These are phyloP conservation scores for Diceros bicornis DNA, from an alignment of 2,797 vertebrate species.

Conservation along the genomic window DNA sequence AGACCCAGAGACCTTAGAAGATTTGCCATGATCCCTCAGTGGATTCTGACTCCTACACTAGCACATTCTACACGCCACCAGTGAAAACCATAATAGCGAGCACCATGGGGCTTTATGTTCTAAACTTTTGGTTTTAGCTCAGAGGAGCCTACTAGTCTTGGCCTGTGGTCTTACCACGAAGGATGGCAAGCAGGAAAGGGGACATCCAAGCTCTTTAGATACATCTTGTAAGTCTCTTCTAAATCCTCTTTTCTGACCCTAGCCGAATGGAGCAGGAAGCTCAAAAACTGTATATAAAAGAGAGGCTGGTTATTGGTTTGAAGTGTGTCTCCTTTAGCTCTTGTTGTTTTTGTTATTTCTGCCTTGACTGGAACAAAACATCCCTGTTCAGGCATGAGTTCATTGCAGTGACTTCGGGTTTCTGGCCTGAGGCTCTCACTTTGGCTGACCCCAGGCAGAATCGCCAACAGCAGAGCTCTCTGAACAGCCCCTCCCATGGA, in stretches of 20 bases:
- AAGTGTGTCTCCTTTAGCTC: background rate
- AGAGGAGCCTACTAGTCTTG: background rate
- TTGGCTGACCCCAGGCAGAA: background rate
- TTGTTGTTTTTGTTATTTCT: background rate
- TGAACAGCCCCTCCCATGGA: background rate
- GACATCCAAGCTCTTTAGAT: background rate
- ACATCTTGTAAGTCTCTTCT: background rate
- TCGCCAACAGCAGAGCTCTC: background rate
- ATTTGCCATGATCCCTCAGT: background rate
- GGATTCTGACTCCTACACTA: background rate
- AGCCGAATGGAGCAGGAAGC: background rate
- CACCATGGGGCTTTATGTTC: background rate
- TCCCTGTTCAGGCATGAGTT: background rate
- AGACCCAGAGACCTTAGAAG: background rate
- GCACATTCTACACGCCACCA: accelerated
- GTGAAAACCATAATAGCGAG: background rate
- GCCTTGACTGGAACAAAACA: background rate
- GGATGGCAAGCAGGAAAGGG: background rate
- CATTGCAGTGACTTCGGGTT: background rate
- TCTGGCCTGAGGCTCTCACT: background rate
- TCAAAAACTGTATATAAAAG: background rate
- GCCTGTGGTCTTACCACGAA: background rate
- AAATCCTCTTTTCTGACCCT: background rate
- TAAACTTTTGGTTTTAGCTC: conserved; percentile 1
- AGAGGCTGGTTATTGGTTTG: background rate